Conservation (phyloP, 2,888 invertebrate species). For the Tenthredo amoena region DNA sequence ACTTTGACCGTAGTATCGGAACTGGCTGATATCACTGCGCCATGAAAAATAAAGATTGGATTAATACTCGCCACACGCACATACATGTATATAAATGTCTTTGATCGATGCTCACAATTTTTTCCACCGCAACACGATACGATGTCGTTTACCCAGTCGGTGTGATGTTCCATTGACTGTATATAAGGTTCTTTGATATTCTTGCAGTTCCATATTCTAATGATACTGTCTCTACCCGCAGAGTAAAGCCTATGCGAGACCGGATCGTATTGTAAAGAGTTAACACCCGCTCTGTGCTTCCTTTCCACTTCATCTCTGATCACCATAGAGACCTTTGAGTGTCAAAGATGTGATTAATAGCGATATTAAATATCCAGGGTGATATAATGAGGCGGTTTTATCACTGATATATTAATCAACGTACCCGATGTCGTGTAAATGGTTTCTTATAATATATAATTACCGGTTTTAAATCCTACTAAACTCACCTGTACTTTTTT, state of each 20-base stretch:
- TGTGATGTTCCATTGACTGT: constrained; percentile 99
- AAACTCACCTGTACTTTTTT: constrained; percentile 80
- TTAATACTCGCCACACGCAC: background rate
- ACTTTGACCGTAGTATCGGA: constrained; percentile 99
- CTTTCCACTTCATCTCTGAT: constrained; percentile 97
- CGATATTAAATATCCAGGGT: too few relatives aligned
- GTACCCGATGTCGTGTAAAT: too few relatives aligned
- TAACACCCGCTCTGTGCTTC: constrained; percentile 96
- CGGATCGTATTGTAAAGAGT: constrained; percentile 96
- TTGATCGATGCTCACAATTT: constrained; percentile 84
- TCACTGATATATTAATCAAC: too few relatives aligned
- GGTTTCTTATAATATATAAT: background rate
- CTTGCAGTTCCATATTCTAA: constrained; percentile 91
- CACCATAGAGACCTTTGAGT: constrained; percentile 94
- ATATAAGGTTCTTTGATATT: constrained; percentile 88
- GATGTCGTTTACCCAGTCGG: constrained; percentile 99
- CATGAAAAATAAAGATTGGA: background rate
- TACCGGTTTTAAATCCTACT: background rate
- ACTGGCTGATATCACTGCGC: constrained; percentile 96
- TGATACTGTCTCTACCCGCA: constrained; percentile 98
- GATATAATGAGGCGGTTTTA: background rate
- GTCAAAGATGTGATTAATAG: background rate
- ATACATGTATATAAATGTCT: too few relatives aligned
- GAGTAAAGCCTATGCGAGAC: constrained; percentile 93
- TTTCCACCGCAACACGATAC: constrained; percentile 98